Evolutionary conservation across 2,888 invertebrate genomes (phyloP).

Genomic region (Patella ulyssiponensis): DNA sequence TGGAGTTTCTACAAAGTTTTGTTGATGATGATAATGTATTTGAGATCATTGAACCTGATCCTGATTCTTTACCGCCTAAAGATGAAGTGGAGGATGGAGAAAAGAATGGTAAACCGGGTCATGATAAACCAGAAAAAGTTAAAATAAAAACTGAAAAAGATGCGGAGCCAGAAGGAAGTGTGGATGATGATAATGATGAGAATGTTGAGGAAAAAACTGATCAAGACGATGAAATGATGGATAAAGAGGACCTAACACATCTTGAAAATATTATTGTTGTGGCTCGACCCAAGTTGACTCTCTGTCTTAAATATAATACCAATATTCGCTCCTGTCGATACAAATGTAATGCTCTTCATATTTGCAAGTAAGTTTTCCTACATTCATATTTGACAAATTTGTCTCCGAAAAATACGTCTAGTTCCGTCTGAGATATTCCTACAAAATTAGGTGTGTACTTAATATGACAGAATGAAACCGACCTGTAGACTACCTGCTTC

Average conservation of each 20-base stretch:
- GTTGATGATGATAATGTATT: slow-evolving; percentile 3
- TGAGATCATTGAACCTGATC: neutral
- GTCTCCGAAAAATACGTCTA: no score
- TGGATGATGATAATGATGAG: neutral
- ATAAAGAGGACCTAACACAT: neutral
- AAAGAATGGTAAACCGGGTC: neutral
- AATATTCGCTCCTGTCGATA: neutral
- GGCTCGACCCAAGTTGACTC: neutral
- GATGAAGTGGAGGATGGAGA: neutral
- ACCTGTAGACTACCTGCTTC: no score
- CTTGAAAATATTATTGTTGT: neutral
- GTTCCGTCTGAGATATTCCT: no score
- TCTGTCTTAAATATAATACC: neutral
- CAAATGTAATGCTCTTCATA: neutral
- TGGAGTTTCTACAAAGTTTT: slow-evolving; percentile 9
- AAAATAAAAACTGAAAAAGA: neutral
- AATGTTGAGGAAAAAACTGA: neutral
- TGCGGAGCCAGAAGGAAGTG: no score
- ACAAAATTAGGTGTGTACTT: no score
- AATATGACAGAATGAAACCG: no score
- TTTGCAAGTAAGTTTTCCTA: neutral
- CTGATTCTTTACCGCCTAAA: neutral
- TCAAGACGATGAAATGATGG: neutral
- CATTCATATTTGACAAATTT: no score
- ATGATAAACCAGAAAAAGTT: neutral